Base-by-base conservation (phyloP, 2,888 invertebrate genomes). In the Adelognathus sp. region DNA sequence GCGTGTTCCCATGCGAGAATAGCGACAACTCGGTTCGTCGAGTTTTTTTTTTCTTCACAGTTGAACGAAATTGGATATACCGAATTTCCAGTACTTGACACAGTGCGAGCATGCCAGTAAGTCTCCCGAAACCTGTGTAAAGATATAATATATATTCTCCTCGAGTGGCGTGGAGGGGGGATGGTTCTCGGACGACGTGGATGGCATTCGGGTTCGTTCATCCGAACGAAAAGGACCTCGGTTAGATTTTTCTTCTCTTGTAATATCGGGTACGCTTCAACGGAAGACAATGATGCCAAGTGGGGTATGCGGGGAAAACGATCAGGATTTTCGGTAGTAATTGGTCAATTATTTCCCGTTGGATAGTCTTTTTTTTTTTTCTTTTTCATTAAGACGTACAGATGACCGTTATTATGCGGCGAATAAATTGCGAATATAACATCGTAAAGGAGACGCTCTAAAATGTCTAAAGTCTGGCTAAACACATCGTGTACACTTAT, bases 401-500 rank as follows among this genome's bases (percentile, higher is more conserved):
- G 46, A 9, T 5, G 50, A 33, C 33, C 73, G 78, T 11, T 69
- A 39, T 66, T 46, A 33, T 50, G n/a, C n/a, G 64, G 50, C 56
- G 54, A 64, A 64, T 54, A 36, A 63, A 69, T 56, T 31, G 50
- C 56, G 70, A 64, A 72, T 54, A 66, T 67, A 60, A 44, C 16
- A 36, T 70, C 58, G 58, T 46, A 56, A 61, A 50, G 63, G 44
- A 36, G 64, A 63, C 46, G 50, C n/a, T 56, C 70, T 78, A 74
- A 64, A 78, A 60, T 78, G 60, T 74, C 70, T 78, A 64, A 78
- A 78, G 64, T 52, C 33, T 70, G 44, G 54, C 74, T 78, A 78
- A 67, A 77, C 73, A n/a, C n/a, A 78, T 74, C 58, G 74, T 74
- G 64, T 69, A 78, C 73, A 78, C 64, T 78, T 64, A 73, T 66